Evolutionary conservation across 2,113 vertebrate genomes (phyloP), one percentile per base, ranked within the genome.

Genomic region (Phoxinus phoxinus): DNA sequence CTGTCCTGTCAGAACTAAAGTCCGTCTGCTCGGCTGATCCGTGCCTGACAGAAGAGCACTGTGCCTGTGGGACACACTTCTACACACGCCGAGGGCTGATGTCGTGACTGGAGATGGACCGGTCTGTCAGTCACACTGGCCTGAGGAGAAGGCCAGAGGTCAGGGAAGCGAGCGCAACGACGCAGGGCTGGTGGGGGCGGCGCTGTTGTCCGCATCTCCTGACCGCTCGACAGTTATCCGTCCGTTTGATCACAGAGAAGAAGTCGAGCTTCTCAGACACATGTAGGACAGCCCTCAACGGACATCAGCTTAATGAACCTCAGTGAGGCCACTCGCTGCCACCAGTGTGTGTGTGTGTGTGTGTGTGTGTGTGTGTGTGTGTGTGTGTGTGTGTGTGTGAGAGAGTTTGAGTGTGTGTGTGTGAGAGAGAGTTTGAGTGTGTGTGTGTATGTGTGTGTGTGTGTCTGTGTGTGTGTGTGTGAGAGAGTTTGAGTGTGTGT

Each of bases 291-390:
- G 46, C 51, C 56, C 87, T 86, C 85, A 84, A 13, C 77, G 83
- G 85, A 83, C 81, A 79, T 46, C 84, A 51, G 46, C 46, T 59
- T 88, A 88, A 88, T 88, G 87, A 88, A 88, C 80, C 83, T 67
- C 21, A 53, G 53, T 59, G 74, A 76, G 32, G 69, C 59, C 37
- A 19, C 51, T 44, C 67, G 35, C 19, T 56, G 75, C 75, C 17
- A n/a, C 32, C 51, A 27, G 37, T 30, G 21, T 27, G 51, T 76
- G 72, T 75, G 41, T 17, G 73, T 51, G n/a, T 15, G 76, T 56
- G 53, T 35, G 76, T 32, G 30, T 78, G 30, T 53, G 74, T 76
- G 25, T 11, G 13, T n/a, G 37, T 71, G 35, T 74, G 72, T 74
- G 72, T 74, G 41, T 27, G 73, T 44, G 21, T 21, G 69, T 72